These are phyloP conservation scores for Ceyx melanurus DNA, from an alignment of 2,113 vertebrate genomes.

Conservation along the genomic window DNA sequence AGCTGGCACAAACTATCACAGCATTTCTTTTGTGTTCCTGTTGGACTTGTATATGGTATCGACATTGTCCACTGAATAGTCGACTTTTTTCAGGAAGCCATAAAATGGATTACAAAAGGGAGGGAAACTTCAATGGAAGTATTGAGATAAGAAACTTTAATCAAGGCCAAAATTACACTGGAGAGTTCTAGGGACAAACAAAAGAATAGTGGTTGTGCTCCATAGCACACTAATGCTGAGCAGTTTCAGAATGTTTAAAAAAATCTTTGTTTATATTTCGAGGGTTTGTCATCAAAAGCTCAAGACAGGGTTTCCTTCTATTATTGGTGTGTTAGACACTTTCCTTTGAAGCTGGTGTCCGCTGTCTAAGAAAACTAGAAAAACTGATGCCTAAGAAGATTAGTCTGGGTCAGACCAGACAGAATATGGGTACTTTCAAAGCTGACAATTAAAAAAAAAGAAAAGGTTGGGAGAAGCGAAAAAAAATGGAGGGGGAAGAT, in stretches of 20 bases:
- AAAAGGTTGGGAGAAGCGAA: not conserved
- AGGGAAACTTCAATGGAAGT: not conserved
- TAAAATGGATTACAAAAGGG: conserved; percentile 10
- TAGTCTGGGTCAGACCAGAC: not conserved
- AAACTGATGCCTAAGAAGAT: not conserved
- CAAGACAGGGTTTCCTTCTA: conserved; percentile 8
- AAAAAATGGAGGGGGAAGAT: not conserved
- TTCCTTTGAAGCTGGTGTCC: not conserved
- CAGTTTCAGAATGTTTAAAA: not conserved
- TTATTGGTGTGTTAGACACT: conserved; percentile 6
- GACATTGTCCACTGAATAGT: not conserved
- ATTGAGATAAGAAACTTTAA: conserved; percentile 36
- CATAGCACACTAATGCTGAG: not conserved
- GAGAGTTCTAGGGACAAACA: not conserved
- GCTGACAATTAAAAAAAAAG: not conserved
- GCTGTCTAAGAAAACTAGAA: not conserved
- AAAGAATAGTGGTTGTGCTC: not conserved
- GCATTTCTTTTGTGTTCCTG: not conserved
- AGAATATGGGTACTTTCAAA: not conserved
- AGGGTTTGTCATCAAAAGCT: not conserved
- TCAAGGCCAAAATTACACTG: not conserved
- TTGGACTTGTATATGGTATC: not conserved
- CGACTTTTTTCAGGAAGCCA: conserved; percentile 21
- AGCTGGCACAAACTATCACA: not conserved
- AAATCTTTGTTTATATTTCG: not conserved